A percentile compares a stretch with the other conserved stretches of the same genome.
These are phyloP conservation scores for Stenotaenia linearis DNA, from an alignment of 2,888 invertebrate genomes.

Conservation along the genomic window DNA sequence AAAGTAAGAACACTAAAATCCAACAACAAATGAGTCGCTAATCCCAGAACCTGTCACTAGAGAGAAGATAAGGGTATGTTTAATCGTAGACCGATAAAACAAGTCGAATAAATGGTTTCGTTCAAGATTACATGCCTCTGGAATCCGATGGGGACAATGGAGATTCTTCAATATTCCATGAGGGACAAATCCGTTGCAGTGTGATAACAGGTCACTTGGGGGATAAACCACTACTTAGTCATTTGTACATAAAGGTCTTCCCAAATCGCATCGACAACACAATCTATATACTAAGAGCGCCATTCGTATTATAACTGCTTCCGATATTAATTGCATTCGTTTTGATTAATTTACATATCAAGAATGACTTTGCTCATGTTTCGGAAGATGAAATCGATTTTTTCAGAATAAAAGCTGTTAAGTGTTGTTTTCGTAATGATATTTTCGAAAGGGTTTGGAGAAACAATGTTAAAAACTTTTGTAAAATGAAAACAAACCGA, in stretches of 20 bases:
- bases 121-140: not conserved
- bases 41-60: not conserved
- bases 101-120: conserved; percentile 1
- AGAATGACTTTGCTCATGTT: too few relatives aligned
- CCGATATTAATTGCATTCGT: too few relatives aligned
- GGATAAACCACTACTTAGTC: not conserved
- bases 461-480: too few relatives aligned
- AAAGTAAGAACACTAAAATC: not conserved
- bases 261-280: not conserved
- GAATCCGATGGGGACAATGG: not conserved
- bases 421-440: too few relatives aligned
- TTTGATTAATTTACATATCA: too few relatives aligned
- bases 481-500: too few relatives aligned
- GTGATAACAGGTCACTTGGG: conserved; percentile 2
- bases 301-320: too few relatives aligned
- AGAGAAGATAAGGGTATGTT: not conserved
- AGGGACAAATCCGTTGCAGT: conserved; percentile 14
- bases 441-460: too few relatives aligned
- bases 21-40: not conserved
- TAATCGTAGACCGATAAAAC: not conserved
- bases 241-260: not conserved
- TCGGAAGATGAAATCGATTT: too few relatives aligned
- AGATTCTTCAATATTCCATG: conserved; percentile 11
- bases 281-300: too few relatives aligned
- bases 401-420: too few relatives aligned